Percentiles rank a stretch among this genome's conserved stretches.
These are phyloP conservation scores for Lasiurus cinereus DNA, from an alignment of 2,113 vertebrate species.

Conservation along the genomic window DNA sequence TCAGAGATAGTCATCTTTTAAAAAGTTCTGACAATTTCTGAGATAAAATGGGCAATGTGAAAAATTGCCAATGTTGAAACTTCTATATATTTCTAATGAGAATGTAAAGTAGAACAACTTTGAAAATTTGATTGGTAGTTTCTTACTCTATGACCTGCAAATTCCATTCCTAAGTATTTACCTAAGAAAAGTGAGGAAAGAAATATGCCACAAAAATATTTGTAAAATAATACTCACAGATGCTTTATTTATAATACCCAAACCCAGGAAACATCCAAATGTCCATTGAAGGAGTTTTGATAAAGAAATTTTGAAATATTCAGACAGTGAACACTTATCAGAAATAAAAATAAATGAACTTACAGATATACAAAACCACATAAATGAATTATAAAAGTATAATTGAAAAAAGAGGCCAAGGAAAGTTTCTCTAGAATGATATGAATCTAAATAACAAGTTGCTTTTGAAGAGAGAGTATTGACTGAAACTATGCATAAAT, in stretches of 20 bases:
- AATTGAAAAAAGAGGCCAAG: neutral
- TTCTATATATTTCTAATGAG: neutral
- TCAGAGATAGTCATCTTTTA: neutral
- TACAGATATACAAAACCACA: neutral
- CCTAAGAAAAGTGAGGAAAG: neutral
- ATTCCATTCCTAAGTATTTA: neutral
- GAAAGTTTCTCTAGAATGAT: neutral
- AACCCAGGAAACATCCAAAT: neutral
- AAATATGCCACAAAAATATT: neutral
- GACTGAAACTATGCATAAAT: neutral
- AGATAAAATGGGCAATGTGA: neutral
- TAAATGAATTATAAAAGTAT: neutral
- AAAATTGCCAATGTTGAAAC: neutral
- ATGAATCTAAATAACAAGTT: neutral
- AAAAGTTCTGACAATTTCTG: neutral
- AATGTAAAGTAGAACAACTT: neutral
- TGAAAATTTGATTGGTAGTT: neutral
- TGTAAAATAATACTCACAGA: neutral
- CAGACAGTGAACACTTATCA: neutral
- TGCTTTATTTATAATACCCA: neutral
- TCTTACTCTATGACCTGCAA: neutral
- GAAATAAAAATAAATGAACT: neutral
- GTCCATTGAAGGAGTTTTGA: neutral
- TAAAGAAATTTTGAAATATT: neutral
- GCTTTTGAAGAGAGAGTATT: neutral